These are phyloP conservation scores for Gallinago jamesoni DNA, from an alignment of 2,113 vertebrate genomes.

Conservation along the genomic window DNA sequence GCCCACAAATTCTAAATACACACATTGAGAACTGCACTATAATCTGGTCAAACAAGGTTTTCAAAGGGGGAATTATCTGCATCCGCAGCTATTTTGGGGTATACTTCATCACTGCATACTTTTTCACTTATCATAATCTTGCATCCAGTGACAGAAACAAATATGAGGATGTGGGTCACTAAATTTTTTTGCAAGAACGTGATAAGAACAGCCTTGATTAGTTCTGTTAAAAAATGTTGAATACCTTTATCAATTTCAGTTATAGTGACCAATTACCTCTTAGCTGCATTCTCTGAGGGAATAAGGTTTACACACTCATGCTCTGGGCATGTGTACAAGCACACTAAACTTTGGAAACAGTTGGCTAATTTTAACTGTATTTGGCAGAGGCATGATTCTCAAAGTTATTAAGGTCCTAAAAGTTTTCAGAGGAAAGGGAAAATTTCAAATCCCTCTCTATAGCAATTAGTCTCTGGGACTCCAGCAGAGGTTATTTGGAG, in stretches of 20 bases:
- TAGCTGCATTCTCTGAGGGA: not conserved
- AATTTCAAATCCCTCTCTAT: not conserved
- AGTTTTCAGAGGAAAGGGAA: not conserved
- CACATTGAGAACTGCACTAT: not conserved
- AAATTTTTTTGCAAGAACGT: not conserved
- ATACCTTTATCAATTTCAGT: not conserved
- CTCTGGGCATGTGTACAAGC: not conserved
- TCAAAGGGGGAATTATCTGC: not conserved
- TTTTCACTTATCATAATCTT: not conserved
- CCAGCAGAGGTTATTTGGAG: not conserved
- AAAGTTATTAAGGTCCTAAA: not conserved
- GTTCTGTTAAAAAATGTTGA: not conserved
- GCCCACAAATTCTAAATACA: not conserved
- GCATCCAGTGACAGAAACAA: slow-evolving; percentile 3
- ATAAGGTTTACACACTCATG: not conserved
- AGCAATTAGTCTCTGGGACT: not conserved
- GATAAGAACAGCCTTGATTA: not conserved
- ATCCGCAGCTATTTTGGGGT: not conserved
- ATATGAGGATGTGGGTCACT: slow-evolving; percentile 25
- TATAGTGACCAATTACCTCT: not conserved
- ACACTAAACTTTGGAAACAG: not conserved
- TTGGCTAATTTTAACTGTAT: not conserved
- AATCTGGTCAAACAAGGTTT: not conserved
- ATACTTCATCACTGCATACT: not conserved
- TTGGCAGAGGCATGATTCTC: not conserved